Percentiles rank a stretch among this genome's conserved stretches.
Conservation (phyloP, 2,113 vertebrate species). For the Xyliphius kryptos region DNA sequence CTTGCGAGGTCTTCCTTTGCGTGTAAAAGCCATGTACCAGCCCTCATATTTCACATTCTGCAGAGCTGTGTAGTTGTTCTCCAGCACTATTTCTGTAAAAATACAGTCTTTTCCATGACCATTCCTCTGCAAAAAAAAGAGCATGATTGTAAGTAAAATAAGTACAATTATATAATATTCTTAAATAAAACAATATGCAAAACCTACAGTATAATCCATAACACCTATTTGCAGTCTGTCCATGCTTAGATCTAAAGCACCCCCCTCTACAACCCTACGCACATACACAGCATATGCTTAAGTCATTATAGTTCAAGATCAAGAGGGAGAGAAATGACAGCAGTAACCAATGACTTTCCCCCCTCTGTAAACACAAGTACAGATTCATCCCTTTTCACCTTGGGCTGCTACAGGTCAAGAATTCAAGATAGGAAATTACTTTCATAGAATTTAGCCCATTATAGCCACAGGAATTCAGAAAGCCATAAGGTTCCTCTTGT, state of each 20-base stretch:
- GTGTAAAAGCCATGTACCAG: constrained; percentile 99
- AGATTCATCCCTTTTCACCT: constrained; percentile 40
- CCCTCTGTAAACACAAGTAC: constrained; percentile 53
- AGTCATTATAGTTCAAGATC: constrained; percentile 61
- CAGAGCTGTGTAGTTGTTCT: constrained; percentile 98
- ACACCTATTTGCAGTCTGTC: constrained; percentile 24
- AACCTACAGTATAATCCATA: constrained; percentile 24
- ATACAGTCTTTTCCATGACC: constrained; percentile 94
- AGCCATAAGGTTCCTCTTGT: too few species aligned
- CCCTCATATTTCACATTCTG: constrained; percentile 90
- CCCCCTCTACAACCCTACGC: constrained; percentile 14
- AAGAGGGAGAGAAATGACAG: constrained; percentile 53
- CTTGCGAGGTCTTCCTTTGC: constrained; percentile 87
- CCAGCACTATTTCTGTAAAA: constrained; percentile 94
- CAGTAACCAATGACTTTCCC: constrained; percentile 52
- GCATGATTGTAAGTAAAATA: too few species aligned
- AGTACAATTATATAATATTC: too few species aligned
- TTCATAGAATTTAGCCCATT: too few species aligned
- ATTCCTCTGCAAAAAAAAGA: constrained; percentile 69
- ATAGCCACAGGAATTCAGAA: too few species aligned
- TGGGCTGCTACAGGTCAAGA: constrained; percentile 36
- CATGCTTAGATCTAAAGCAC: constrained; percentile 22
- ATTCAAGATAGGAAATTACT: constrained; percentile 11
- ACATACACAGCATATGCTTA: constrained; percentile 57
- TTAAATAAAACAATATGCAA: too few species aligned